Percentiles rank a stretch among this genome's conserved stretches.
Conservation (phyloP, 2,888 invertebrate genomes). For the Parascotia fuliginaria region DNA sequence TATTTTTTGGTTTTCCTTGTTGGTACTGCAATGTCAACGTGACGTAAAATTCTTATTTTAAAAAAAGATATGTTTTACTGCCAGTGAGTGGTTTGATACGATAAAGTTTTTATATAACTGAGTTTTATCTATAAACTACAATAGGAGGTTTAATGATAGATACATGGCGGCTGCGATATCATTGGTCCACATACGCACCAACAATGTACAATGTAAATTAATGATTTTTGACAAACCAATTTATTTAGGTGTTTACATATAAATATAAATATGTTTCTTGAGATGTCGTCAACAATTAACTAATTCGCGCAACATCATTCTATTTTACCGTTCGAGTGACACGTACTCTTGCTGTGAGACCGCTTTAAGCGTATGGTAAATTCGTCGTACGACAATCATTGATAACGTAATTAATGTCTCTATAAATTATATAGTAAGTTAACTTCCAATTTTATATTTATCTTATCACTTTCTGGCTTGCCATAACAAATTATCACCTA, state of each 20-base stretch:
- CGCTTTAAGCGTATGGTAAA: background rate
- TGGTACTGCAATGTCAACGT: conserved; percentile 45
- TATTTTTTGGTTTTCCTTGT: conserved; percentile 46
- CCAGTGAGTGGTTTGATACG: conserved; percentile 28
- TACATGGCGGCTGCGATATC: background rate
- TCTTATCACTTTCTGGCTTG: too few relatives aligned
- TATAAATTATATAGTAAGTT: background rate
- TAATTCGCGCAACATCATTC: conserved; percentile 1
- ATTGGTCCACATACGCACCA: conserved; percentile 13
- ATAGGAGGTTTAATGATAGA: conserved; percentile 3
- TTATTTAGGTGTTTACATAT: conserved; percentile 8
- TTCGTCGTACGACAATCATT: conserved; percentile 2
- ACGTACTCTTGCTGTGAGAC: conserved; percentile 7
- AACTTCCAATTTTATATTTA: background rate
- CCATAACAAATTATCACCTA: background rate
- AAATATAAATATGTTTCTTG: background rate
- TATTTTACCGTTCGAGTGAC: background rate
- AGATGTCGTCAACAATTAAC: background rate
- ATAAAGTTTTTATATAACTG: conserved; percentile 18
- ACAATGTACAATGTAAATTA: conserved; percentile 6
- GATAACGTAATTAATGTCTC: conserved; percentile 6
- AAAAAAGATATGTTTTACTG: conserved; percentile 31
- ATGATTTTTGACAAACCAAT: conserved; percentile 12
- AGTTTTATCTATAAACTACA: conserved; percentile 8
- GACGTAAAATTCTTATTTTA: conserved; percentile 43